Evolutionary conservation across 2,797 vertebrate genomes (phyloP), one percentile per base, ranked within the genome.

Genomic region (Hydrolagus colliei): DNA sequence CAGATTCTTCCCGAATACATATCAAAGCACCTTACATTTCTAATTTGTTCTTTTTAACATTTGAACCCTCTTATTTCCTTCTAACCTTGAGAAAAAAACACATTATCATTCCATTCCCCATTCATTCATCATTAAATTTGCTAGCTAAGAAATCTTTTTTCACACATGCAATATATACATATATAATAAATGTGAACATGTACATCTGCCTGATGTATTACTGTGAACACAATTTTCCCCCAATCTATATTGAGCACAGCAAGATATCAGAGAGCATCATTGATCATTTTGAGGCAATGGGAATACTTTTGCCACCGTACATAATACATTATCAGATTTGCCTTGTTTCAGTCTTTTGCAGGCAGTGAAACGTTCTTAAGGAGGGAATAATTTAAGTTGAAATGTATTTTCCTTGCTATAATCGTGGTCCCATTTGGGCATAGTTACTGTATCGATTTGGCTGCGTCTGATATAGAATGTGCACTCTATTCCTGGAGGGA

Each of bases 91-190:
- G 20, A 1, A 84, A 32, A 63, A 41, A 79, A 65, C 16, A 82
- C 22, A 84, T 84, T 27, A 63, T 18, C 65, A 68, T 4, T 71
- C 32, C 32, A 68, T 84, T 84, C 41, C 27, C 27, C 71, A 67
- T 84, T 84, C 41, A 52, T 52, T 52, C 41, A 52, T 77, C 75
- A 77, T 77, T 77, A 71, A 71, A n/a, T 18, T 84, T 52, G 18
- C 63, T 68, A 84, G 67, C 14, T 63, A 27, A 32, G 18, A 41
- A 84, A 84, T 35, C 20, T 6, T 18, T 52, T 52, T 71, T n/a
- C 14, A 71, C 41, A 67, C 32, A 35, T 68, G 7, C 27, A 84
- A 68, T 68, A 79, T 52, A 52, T 52, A 63, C 14, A 82, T 80
- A 41, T 52, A 52, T 52, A 27, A 27, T 27, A 27, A 27, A 68